phyloP scores from a whole-genome alignment of 2,888 invertebrate genomes.

The Tanypteryx hageni region DNA sequence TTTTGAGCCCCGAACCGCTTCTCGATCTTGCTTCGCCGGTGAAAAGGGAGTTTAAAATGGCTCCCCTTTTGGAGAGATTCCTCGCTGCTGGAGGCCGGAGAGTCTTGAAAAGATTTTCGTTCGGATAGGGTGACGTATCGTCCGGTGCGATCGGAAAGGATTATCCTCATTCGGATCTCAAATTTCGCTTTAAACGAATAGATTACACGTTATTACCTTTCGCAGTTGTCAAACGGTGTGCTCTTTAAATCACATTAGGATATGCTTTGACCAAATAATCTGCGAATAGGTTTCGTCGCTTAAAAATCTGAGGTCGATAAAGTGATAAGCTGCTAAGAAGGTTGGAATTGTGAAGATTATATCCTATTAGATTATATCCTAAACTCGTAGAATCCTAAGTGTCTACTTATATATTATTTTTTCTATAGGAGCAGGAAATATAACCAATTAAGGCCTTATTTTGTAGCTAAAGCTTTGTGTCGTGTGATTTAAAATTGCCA shows the following conservation, averaged over 20 bases:
- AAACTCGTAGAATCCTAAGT: neutral
- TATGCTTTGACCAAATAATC: neutral
- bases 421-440: no score
- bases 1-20: neutral
- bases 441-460: no score
- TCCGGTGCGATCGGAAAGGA: neutral
- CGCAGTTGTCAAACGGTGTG: neutral
- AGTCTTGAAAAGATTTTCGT: slow-evolving; percentile 8
- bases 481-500: no score
- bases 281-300: neutral
- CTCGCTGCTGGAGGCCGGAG: slow-evolving; percentile 4
- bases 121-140: slow-evolving; percentile 16
- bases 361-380: neutral
- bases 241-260: neutral
- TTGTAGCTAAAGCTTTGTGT: no score
- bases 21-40: neutral
- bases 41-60: neutral
- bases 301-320: no score
- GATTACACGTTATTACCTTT: neutral
- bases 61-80: neutral
- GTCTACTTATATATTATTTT: no score
- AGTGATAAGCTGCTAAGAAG: no score
- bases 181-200: neutral
- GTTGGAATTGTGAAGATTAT: no score
- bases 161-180: neutral